These are phyloP conservation scores for Falco cherrug DNA, from an alignment of 2,797 vertebrate genomes.

Conservation along the genomic window DNA sequence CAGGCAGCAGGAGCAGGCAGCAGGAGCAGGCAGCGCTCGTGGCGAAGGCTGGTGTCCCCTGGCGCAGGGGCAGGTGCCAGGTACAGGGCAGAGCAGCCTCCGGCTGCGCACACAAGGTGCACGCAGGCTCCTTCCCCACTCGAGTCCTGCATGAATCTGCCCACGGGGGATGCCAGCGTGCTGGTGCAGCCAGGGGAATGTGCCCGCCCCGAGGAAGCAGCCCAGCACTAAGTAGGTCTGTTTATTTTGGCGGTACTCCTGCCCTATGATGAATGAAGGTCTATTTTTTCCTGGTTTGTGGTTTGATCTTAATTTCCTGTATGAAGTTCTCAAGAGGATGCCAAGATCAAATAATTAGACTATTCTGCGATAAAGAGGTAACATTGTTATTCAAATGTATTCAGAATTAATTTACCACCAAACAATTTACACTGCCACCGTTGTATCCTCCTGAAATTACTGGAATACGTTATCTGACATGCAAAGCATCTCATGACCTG, in stretches of 20 bases:
- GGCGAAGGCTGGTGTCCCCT: fast-evolving
- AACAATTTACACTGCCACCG: slow-evolving; percentile 2
- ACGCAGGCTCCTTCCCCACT: fast-evolving
- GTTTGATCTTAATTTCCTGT: slow-evolving; percentile 48
- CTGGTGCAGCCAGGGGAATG: not conserved
- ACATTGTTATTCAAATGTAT: slow-evolving; percentile 61
- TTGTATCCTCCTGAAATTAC: slow-evolving; percentile 6
- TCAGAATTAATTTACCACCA: slow-evolving; percentile 53
- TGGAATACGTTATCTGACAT: slow-evolving; percentile 52
- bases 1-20: too few species aligned
- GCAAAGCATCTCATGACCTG: not conserved
- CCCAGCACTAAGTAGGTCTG: not conserved
- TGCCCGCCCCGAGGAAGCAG: not conserved
- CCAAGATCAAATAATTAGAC: slow-evolving; percentile 63
- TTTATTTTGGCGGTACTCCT: not conserved
- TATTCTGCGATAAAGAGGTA: slow-evolving; percentile 49
- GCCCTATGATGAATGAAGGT: not conserved
- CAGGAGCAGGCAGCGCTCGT: not conserved
- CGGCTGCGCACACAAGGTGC: fast-evolving
- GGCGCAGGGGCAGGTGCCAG: not conserved
- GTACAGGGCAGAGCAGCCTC: not conserved
- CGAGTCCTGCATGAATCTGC: fast-evolving
- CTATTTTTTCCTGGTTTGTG: not conserved
- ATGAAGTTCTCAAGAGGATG: slow-evolving; percentile 38
- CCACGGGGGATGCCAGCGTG: fast-evolving